Conservation (phyloP, 2,113 vertebrate genomes). For the Noturus placidus region DNA sequence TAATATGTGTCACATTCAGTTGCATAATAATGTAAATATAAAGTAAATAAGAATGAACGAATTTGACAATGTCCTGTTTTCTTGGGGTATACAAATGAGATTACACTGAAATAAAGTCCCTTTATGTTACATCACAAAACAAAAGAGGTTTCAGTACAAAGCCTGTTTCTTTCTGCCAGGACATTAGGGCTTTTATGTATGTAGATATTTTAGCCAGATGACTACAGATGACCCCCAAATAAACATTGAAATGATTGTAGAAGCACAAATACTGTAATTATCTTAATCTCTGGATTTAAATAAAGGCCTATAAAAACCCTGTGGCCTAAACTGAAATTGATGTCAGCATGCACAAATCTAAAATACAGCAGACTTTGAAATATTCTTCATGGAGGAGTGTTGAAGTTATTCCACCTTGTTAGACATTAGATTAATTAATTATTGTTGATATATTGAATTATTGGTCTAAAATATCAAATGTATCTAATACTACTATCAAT, state of each 20-base stretch:
- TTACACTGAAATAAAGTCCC: background rate
- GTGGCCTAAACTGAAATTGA: background rate
- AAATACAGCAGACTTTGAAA: background rate
- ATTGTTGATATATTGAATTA: background rate
- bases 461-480: background rate
- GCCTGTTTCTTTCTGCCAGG: background rate
- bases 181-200: background rate
- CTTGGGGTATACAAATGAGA: background rate
- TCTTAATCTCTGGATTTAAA: background rate
- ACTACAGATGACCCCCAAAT: background rate
- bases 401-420: background rate
- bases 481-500: background rate
- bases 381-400: background rate
- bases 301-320: background rate
- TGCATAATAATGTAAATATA: background rate
- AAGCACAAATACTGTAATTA: background rate
- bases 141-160: background rate
- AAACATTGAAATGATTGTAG: background rate
- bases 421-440: background rate
- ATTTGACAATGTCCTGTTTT: background rate
- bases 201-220: background rate
- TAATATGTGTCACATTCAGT: background rate
- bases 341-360: background rate
- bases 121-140: background rate
- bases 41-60: background rate